Conservation (phyloP, 2,113 vertebrate species). For the Archocentrus centrarchus region DNA sequence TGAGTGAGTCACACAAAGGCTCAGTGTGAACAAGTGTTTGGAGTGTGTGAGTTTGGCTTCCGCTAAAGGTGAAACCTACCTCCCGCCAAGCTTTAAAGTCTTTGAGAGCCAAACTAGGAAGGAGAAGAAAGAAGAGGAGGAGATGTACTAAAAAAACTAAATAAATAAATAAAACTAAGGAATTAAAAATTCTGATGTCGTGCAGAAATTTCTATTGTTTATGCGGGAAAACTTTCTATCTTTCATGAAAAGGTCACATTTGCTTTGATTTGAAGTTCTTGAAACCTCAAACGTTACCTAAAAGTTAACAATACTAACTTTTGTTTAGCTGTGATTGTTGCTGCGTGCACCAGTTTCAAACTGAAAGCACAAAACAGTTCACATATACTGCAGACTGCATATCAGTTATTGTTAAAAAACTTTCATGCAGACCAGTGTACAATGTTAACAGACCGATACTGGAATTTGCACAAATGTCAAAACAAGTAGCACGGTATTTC, state of each 20-base stretch:
- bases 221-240: conserved; percentile 9
- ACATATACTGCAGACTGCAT: background rate
- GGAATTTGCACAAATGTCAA: background rate
- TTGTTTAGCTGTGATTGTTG: background rate
- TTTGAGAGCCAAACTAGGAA: conserved; percentile 37
- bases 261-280: background rate
- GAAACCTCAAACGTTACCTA: background rate
- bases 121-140: conserved; percentile 19
- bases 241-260: conserved; percentile 1
- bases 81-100: conserved; percentile 15
- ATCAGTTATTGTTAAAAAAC: background rate
- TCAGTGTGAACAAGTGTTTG: conserved; percentile 48
- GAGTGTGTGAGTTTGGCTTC: conserved; percentile 41
- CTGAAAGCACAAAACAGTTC: background rate
- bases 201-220: conserved; percentile 17
- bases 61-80: conserved; percentile 16
- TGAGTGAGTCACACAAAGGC: conserved; percentile 24
- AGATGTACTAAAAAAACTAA: background rate
- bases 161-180: background rate
- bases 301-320: background rate
- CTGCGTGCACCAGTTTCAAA: background rate
- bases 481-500: background rate
- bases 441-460: background rate
- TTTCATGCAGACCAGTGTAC: background rate
- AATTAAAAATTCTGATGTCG: background rate